These are phyloP conservation scores for Mantis religiosa DNA, from an alignment of 2,888 invertebrate genomes.

Conservation along the genomic window DNA sequence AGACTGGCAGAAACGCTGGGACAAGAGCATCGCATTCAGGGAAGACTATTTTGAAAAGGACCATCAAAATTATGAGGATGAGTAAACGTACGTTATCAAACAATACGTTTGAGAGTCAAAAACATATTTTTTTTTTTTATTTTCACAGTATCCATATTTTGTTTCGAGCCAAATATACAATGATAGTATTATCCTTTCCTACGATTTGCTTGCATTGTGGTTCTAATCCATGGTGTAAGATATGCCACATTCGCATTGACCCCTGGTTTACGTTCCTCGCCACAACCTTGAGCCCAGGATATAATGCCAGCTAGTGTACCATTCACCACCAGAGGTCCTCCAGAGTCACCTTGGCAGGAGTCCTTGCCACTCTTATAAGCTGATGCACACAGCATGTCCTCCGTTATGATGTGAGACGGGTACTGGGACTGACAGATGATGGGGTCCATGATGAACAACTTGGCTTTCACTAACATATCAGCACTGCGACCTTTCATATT, in stretches of 20 bases:
- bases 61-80: too few relatives aligned
- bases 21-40: too few relatives aligned
- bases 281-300: neutral
- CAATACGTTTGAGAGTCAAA: too few relatives aligned
- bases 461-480: neutral
- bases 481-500: neutral
- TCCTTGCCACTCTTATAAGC: neutral
- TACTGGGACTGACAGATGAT: neutral
- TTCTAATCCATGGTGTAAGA: neutral
- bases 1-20: too few relatives aligned
- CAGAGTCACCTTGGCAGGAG: neutral
- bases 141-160: too few relatives aligned
- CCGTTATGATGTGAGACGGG: neutral
- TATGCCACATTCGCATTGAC: neutral
- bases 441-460: neutral
- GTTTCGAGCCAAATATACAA: too few relatives aligned
- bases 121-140: too few relatives aligned
- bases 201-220: too few relatives aligned
- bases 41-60: too few relatives aligned
- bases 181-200: too few relatives aligned
- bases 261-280: neutral
- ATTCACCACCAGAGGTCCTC: neutral
- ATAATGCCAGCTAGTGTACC: neutral
- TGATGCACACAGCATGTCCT: neutral
- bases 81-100: too few relatives aligned